Percentiles rank a stretch among this genome's conserved stretches.
Conservation (phyloP, 2,888 invertebrate genomes). For the Epinotia brunnichana region DNA sequence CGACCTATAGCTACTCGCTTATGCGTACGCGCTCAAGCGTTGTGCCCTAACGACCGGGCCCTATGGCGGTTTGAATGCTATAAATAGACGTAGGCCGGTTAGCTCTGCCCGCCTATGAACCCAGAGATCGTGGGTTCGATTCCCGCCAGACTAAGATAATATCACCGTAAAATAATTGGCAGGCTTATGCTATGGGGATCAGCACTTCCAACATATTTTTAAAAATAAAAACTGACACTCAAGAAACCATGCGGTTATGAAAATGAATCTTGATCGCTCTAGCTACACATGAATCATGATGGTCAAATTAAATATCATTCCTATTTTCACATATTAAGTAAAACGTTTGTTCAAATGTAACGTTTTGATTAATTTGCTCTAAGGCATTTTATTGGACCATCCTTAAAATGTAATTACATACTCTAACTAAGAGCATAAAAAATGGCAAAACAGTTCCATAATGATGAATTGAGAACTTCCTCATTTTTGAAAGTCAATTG, state of each 20-base stretch:
- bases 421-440: not conserved
- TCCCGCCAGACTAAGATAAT: not conserved
- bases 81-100: conserved; percentile 16
- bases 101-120: not conserved
- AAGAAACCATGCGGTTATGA: too few relatives aligned
- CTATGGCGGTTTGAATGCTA: conserved; percentile 19
- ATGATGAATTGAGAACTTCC: not conserved
- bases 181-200: not conserved
- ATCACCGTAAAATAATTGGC: not conserved
- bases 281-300: too few relatives aligned
- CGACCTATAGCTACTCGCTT: not conserved
- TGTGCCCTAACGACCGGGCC: conserved; percentile 17
- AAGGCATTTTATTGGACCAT: too few relatives aligned
- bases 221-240: too few relatives aligned
- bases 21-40: not conserved
- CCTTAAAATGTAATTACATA: too few relatives aligned
- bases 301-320: too few relatives aligned
- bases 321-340: too few relatives aligned
- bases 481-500: not conserved
- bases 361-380: too few relatives aligned
- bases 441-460: not conserved
- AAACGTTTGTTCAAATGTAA: too few relatives aligned
- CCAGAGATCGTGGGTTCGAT: not conserved
- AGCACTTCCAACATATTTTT: not conserved
- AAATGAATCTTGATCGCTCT: too few relatives aligned